Conservation (phyloP, 1,140 invertebrate genomes). For the Orussus abietinus region DNA sequence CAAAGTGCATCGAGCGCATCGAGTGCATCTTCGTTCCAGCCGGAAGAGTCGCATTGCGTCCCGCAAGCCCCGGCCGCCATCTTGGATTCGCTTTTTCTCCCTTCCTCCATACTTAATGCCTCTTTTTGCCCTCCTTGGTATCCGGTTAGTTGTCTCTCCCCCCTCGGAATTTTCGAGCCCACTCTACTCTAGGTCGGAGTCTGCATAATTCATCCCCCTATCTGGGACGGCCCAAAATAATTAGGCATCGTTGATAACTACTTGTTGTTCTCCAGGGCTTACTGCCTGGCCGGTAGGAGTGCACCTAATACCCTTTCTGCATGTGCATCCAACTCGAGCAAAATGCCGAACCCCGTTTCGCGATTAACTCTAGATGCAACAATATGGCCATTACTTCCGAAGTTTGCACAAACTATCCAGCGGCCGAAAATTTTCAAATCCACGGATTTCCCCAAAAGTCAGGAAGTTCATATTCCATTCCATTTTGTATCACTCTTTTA, state of each 20-base stretch:
- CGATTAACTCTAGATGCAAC: neutral
- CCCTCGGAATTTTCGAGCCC: neutral
- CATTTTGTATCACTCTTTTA: too few relatives aligned
- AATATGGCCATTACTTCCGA: conserved; percentile 6
- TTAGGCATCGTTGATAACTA: neutral
- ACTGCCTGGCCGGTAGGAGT: neutral
- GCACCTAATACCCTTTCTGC: neutral
- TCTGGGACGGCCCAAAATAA: conserved; percentile 12
- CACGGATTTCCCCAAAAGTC: too few relatives aligned
- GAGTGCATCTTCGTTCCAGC: too few relatives aligned
- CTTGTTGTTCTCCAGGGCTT: neutral
- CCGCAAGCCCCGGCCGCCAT: neutral
- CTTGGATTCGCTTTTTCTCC: neutral
- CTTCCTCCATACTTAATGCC: neutral
- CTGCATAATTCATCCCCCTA: conserved; percentile 11
- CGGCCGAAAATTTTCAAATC: too few relatives aligned
- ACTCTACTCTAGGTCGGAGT: neutral
- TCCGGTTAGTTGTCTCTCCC: neutral
- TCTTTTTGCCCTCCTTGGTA: too few relatives aligned
- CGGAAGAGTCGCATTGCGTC: conserved; percentile 17
- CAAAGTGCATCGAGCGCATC: too few relatives aligned
- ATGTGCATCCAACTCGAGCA: neutral
- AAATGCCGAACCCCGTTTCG: conserved; percentile 13
- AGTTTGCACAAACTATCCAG: conserved; percentile 7
- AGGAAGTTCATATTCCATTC: too few relatives aligned